Evolutionary conservation across 2,888 invertebrate species (phyloP), one percentile per base, ranked within the genome.

Genomic region (Dasysyrphus tricinctus): DNA sequence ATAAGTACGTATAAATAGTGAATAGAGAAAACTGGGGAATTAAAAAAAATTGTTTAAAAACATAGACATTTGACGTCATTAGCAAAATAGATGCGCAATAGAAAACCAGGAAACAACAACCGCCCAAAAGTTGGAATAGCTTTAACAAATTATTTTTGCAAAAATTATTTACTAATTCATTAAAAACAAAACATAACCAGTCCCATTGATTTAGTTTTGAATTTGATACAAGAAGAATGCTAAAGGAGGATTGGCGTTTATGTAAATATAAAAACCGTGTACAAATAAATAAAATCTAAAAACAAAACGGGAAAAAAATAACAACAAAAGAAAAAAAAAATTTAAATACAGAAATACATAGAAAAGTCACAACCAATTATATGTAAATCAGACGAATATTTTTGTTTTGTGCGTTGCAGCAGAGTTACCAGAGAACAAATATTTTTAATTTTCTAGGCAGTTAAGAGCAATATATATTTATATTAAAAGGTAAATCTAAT

Each of bases 41-140:
- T 32, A 59, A 57, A 65, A 67, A 69, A 44, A 69, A 44, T 56
- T 67, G 65, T 86, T 81, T 75, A 72, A 78, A 85, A 77, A 86
- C 78, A 82, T 78, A 81, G 74, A 86, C 78, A 82, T 78, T 86
- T 82, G 82, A 85, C 85, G 86, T 86, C 81, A 82, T 79, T 44
- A 56, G 47, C 67, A 51, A 42, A 61, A 56, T 61, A 49, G 44
- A 19, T 67, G 54, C 63, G 59, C 61, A 70, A 72, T 67, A 67
- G 51, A 56, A 65, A 74, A 65, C 3, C 32, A 79, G 42, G 37
- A 63, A 77, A 56, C 34, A 39, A 57, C 44, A 65, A 57, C 74
- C 82, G 72, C 78, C 75, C 59, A 72, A 78, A 59, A 70, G 37
- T 39, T 34, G 11, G 77, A 74, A 73, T 69, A 12, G 12, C 42